These are phyloP conservation scores for Orycteropus afer DNA, from an alignment of 2,113 vertebrate species.

Conservation along the genomic window DNA sequence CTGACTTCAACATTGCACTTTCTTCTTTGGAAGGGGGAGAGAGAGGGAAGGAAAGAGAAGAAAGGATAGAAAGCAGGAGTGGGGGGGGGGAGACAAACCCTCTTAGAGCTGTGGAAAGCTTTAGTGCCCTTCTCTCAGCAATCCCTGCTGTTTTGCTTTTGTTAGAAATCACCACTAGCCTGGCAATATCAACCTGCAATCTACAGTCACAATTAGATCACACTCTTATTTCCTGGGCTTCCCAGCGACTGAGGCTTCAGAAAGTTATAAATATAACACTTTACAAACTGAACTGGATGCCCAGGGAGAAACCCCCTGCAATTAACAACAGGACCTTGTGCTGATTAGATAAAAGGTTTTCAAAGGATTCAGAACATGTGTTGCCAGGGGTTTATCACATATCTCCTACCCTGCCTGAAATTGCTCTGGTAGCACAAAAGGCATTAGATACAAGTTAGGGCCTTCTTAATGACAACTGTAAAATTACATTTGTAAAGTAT, in stretches of 20 bases:
- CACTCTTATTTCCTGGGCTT: slow-evolving; percentile 72
- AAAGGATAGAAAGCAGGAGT: background rate
- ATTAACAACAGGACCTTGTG: slow-evolving; percentile 70
- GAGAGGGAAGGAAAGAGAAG: no score
- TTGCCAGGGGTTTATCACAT: background rate
- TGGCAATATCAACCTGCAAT: slow-evolving; percentile 75
- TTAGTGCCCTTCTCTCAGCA: slow-evolving; percentile 67
- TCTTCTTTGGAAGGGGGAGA: background rate
- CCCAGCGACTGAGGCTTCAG: slow-evolving; percentile 65
- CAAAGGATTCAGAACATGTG: slow-evolving; percentile 58
- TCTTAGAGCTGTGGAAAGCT: slow-evolving; percentile 58
- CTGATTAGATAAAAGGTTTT: slow-evolving; percentile 70
- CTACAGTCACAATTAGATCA: slow-evolving; percentile 83
- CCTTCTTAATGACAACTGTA: slow-evolving; percentile 8
- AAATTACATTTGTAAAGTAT: slow-evolving; percentile 27
- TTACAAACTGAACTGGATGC: slow-evolving; percentile 73
- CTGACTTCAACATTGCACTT: background rate
- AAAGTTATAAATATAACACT: slow-evolving; percentile 87
- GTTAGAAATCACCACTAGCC: slow-evolving; percentile 81
- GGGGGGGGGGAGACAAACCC: background rate
- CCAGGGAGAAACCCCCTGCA: slow-evolving; percentile 76
- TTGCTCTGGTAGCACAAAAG: background rate
- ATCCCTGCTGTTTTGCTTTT: slow-evolving; percentile 80
- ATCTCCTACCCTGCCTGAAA: background rate
- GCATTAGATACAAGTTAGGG: background rate